These are phyloP conservation scores for Trichonephila clavipes DNA, from an alignment of 1,140 invertebrate species.

Conservation along the genomic window DNA sequence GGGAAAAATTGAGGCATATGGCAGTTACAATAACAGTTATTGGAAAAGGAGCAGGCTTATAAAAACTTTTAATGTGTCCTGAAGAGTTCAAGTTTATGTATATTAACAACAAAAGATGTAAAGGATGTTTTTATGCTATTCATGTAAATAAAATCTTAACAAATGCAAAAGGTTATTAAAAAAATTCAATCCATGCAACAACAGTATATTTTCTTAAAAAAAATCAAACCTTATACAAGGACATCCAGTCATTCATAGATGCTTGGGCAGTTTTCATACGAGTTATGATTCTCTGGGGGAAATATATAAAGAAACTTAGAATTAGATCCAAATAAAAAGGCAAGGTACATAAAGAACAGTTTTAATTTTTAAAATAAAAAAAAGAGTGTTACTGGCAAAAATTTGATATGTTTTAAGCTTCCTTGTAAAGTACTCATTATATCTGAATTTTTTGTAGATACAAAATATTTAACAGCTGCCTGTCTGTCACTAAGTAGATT, in stretches of 20 bases:
- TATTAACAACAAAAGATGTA: too few relatives aligned
- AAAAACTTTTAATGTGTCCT: too few relatives aligned
- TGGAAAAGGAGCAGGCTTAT: too few relatives aligned
- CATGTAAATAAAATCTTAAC: too few relatives aligned
- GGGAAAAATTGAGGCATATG: too few relatives aligned
- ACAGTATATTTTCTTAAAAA: too few relatives aligned
- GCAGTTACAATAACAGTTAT: too few relatives aligned
- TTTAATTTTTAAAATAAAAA: neutral
- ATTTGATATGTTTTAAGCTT: conserved; percentile 84
- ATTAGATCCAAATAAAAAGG: neutral
- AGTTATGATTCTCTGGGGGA: conserved; percentile 81
- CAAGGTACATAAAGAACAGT: neutral
- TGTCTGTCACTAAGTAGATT: conserved; percentile 83
- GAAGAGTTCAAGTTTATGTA: too few relatives aligned
- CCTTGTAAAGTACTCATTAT: conserved; percentile 83
- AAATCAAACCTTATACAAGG: conserved; percentile 78
- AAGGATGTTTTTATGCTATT: too few relatives aligned
- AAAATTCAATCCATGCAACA: too few relatives aligned
- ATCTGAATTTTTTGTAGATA: conserved; percentile 83
- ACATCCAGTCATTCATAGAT: conserved; percentile 86
- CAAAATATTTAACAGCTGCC: conserved; percentile 84
- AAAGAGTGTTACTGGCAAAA: conserved; percentile 82
- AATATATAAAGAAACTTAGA: neutral
- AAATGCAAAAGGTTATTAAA: too few relatives aligned
- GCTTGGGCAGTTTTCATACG: conserved; percentile 85